Evolutionary conservation across 2,888 invertebrate species (phyloP).

Genomic region (Drosophila atroscutellata): DNA sequence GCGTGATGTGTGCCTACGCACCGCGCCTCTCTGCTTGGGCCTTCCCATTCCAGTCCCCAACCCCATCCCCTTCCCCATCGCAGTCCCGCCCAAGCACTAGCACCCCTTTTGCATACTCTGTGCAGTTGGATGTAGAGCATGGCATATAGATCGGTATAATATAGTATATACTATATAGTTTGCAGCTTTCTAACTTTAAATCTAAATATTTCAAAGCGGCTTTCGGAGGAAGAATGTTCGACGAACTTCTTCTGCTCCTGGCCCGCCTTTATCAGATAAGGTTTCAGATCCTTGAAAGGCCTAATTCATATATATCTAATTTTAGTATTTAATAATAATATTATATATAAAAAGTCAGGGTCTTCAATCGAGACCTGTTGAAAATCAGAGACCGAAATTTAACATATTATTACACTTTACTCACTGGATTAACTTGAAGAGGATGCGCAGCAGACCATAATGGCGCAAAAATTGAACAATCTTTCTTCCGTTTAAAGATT

Average conservation of each 20-base stretch:
- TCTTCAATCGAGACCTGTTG: too few relatives aligned
- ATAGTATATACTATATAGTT: neutral
- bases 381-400: too few relatives aligned
- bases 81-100: neutral
- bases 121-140: neutral
- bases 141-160: neutral
- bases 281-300: too few relatives aligned
- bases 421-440: too few relatives aligned
- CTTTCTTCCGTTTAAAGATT: neutral
- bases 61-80: neutral
- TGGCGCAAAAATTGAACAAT: too few relatives aligned
- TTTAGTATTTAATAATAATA: too few relatives aligned
- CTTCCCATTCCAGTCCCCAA: neutral
- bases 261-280: too few relatives aligned
- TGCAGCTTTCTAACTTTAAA: neutral
- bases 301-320: too few relatives aligned
- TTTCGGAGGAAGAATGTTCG: neutral
- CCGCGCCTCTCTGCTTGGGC: neutral
- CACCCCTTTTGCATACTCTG: conserved; percentile 6
- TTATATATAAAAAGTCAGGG: too few relatives aligned
- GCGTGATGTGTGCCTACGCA: conserved; percentile 39
- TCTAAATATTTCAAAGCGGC: neutral
- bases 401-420: too few relatives aligned
- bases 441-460: too few relatives aligned
- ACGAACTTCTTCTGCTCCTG: accelerated